These are phyloP conservation scores for Amphilophus citrinellus DNA, from an alignment of 2,113 vertebrate genomes.

Conservation along the genomic window DNA sequence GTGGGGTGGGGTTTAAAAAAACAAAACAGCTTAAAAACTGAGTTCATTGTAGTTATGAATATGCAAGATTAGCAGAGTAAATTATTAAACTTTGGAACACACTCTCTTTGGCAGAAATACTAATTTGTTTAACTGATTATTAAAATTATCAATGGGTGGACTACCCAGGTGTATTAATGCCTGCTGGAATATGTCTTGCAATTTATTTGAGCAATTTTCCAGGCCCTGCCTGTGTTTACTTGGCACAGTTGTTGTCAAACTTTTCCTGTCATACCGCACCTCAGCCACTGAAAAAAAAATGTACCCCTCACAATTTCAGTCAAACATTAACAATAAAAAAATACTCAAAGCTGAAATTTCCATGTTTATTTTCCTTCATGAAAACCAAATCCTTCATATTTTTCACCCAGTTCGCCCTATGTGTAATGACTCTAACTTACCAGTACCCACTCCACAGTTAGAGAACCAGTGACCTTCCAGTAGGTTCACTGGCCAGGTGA, in stretches of 20 bases:
- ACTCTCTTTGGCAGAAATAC: background rate
- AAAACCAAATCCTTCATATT: background rate
- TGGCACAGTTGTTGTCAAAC: background rate
- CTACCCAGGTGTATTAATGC: too few species aligned
- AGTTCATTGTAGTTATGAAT: background rate
- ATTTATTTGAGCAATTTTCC: background rate
- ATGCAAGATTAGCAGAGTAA: background rate
- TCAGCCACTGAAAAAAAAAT: too few species aligned
- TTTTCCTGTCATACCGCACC: background rate
- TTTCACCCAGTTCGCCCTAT: too few species aligned
- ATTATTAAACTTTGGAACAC: background rate
- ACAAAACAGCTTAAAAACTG: background rate
- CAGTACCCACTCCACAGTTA: too few species aligned
- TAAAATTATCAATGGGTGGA: background rate
- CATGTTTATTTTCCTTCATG: background rate
- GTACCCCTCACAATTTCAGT: too few species aligned
- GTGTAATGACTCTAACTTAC: background rate
- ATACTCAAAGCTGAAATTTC: background rate
- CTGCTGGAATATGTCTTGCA: background rate
- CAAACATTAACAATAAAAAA: too few species aligned
- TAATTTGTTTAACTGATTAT: background rate
- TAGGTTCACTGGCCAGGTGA: background rate
- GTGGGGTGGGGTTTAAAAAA: background rate
- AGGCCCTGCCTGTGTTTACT: background rate
- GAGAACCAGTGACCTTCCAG: background rate